Base-by-base conservation (phyloP, 2,888 invertebrate genomes). In the Heliconius charithonia region DNA sequence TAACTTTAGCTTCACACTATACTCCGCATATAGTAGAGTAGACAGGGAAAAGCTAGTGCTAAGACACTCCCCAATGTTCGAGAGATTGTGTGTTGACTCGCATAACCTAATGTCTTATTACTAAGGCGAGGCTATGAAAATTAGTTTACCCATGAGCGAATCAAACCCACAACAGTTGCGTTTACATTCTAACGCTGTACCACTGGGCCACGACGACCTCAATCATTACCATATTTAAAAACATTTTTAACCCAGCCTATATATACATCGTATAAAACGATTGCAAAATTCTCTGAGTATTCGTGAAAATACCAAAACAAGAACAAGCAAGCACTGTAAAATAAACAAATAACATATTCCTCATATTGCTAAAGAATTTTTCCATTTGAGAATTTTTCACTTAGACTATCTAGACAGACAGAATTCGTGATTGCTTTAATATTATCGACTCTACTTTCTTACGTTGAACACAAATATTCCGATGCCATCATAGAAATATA, bases 401-500 rank as follows among this genome's bases (percentile, higher is more conserved):
- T 59, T 72, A 69, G 67, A 67, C 22, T 67, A 67, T 2, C n/a
- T n/a, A 37, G 69, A 45, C 69, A 25, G 29, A 7, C 32, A 72
- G 72, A 72, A 59, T 32, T 59, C 32, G n/a, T 51, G 71, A 72
- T 72, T 72, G 56, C 59, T 32, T 37, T 72, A 72, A 32, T 72
- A 72, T 59, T 59, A 29, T 59, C 32, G 72, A 72, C 59, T 56
- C 59, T 72, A 72, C 29, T 29, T 59, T 32, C 7, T 72, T 37
- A 72, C 19, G n/a, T 59, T 59, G 56, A 59, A 72, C 32, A 59
- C 56, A 74, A 74, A 27, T 73, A 45, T 41, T 74, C 74, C 74
- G 63, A 74, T 74, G 41, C 27, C 71, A 77, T 71, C 75, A 41
- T 70, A 81, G 75, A 75, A 80, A 79, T 81, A 72, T 75, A 63